phyloP scores from a whole-genome alignment of 2,888 invertebrate species.

The Matsumyia berberina region DNA sequence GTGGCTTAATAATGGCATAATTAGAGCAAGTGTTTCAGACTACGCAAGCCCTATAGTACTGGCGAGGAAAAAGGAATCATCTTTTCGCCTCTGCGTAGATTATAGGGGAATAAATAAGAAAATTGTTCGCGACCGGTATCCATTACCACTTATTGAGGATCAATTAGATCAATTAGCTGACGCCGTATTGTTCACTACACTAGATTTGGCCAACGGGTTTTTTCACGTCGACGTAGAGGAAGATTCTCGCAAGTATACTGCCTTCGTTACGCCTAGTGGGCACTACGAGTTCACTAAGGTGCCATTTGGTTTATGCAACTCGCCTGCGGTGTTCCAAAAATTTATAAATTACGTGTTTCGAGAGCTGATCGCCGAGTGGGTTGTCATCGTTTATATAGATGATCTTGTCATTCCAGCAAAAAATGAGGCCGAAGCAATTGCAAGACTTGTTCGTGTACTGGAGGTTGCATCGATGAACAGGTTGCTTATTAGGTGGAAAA shows the following conservation, averaged over 20 bases:
- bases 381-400: conserved; percentile 8
- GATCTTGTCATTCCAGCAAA: neutral
- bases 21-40: conserved; percentile 45
- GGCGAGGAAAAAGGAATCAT: conserved; percentile 32
- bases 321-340: conserved; percentile 78
- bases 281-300: neutral
- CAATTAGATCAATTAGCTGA: neutral
- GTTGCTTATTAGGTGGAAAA: conserved; percentile 71
- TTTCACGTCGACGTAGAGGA: conserved; percentile 41
- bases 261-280: conserved; percentile 78
- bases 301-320: conserved; percentile 26
- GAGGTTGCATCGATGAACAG: conserved; percentile 21
- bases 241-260: conserved; percentile 77
- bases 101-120: conserved; percentile 32
- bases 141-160: conserved; percentile 38
- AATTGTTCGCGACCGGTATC: conserved; percentile 21
- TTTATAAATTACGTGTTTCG: conserved; percentile 41
- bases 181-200: neutral
- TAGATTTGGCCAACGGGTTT: conserved; percentile 43
- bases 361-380: conserved; percentile 15
- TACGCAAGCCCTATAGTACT: conserved; percentile 21
- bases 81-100: conserved; percentile 14
- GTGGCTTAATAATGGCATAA: neutral
- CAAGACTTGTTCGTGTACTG: conserved; percentile 14
- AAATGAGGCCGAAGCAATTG: neutral